These are phyloP conservation scores for Brachynemurus nebulosus DNA, from an alignment of 2,888 invertebrate genomes.

Conservation along the genomic window DNA sequence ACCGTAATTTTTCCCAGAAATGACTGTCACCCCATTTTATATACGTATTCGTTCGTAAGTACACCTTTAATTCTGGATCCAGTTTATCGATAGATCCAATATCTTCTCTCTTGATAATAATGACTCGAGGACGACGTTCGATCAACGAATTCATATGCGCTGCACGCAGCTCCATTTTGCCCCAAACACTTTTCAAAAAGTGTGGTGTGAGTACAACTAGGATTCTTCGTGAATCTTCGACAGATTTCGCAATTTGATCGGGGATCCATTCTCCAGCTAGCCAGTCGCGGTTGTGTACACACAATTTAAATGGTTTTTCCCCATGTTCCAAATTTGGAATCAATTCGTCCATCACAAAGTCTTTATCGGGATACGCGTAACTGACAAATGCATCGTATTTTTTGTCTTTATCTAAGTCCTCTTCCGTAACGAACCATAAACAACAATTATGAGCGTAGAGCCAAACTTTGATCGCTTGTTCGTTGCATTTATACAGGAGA, in stretches of 20 bases:
- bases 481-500: constrained; percentile 37
- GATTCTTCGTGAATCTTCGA: constrained; percentile 54
- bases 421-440: no score
- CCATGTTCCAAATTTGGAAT: constrained; percentile 51
- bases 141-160: constrained; percentile 54
- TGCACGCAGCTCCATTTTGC: constrained; percentile 58
- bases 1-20: constrained; percentile 70
- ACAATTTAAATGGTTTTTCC: constrained; percentile 48
- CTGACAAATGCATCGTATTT: no score
- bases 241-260: constrained; percentile 54
- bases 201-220: constrained; percentile 55
- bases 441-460: no score
- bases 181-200: constrained; percentile 64
- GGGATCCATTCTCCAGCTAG: constrained; percentile 59
- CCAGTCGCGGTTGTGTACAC: constrained; percentile 63
- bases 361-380: constrained; percentile 57
- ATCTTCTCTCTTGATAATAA: no score
- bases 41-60: constrained; percentile 64
- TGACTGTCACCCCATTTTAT: constrained; percentile 68
- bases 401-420: no score
- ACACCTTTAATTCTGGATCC: constrained; percentile 54
- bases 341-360: constrained; percentile 62
- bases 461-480: constrained; percentile 39
- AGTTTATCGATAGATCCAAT: constrained; percentile 43
- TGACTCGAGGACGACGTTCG: constrained; percentile 52